A percentile compares a stretch with the other conserved stretches of the same genome.
Conservation (phyloP, 1,140 invertebrate species). For the Macrotrachela quadricornifera region DNA sequence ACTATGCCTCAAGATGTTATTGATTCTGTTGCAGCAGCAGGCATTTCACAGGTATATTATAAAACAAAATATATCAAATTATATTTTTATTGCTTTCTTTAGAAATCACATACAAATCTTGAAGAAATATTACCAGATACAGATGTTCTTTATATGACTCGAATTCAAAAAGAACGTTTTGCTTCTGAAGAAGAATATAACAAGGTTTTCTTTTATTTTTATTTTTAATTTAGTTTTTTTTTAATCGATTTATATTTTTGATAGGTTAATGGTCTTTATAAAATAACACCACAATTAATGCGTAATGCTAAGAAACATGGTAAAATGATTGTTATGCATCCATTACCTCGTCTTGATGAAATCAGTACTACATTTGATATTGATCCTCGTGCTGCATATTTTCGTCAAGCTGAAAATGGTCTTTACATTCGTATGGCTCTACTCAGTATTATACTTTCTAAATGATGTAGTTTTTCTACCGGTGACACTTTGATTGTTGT, state of each 20-base stretch:
- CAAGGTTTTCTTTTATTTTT: constrained; percentile 21
- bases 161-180: constrained; percentile 88
- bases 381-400: constrained; percentile 88
- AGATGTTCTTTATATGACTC: constrained; percentile 90
- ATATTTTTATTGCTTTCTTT: too few species aligned
- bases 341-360: constrained; percentile 75
- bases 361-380: constrained; percentile 72
- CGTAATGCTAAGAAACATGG: constrained; percentile 53
- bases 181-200: constrained; percentile 58
- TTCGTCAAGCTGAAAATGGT: constrained; percentile 86
- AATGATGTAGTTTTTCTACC: too few species aligned
- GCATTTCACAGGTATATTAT: constrained; percentile 44
- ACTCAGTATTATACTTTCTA: constrained; percentile 56
- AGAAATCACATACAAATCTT: constrained; percentile 30
- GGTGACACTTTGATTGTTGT: too few species aligned
- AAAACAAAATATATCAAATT: too few species aligned
- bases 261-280: constrained; percentile 51
- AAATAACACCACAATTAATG: constrained; percentile 84
- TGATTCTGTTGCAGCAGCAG: constrained; percentile 51
- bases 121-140: constrained; percentile 69
- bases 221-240: too few species aligned
- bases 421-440: constrained; percentile 96
- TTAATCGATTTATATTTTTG: too few species aligned
- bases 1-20: constrained; percentile 69
- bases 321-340: constrained; percentile 85